Base-by-base conservation (phyloP, 2,888 invertebrate species). In the Fragum sueziense region DNA sequence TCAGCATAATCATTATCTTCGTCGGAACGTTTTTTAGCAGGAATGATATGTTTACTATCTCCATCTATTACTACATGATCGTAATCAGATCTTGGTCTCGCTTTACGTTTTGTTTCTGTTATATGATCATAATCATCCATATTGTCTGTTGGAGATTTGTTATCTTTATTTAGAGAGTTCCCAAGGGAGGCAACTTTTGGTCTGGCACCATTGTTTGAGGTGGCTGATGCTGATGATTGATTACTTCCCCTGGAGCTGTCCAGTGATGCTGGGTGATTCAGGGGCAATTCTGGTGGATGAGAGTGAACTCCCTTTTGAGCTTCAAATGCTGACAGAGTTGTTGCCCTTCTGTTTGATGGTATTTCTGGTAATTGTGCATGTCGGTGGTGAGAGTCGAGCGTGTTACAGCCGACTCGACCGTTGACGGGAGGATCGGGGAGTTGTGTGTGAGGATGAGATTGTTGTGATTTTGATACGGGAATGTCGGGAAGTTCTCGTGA, bases 41-140 rank as follows among this genome's bases (percentile, higher is more conserved):
- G 69, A 69, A 80, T 65, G 33, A 84, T 79, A 34, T 69, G 65
- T 25, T 78, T 73, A 20, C 75, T 78, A 61, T 84, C 82, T 11
- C 77, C 79, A 25, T 82, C 85, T 11, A 86, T 62, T 11, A 82
- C 79, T 25, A 87, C 83, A 78, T 87, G 87, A 54, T 87, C 87
- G 70, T 87, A 87, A 72, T 86, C 85, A n/a, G 87, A 87, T 29
- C 81, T 62, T 4, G 84, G 79, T 33, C 84, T 51, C 7, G 34
- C 47, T 34, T 70, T 71, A 57, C 70, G 79, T 14, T 76, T 75
- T n/a, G 61, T 72, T 62, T 82, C 80, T 14, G 71, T 82, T 9
- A 90, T 80, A 74, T 89, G 90, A 59, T 90, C 90, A 59, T 90
- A 90, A 54, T 88, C 88, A 72, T 84, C 84, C 65, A 69, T 61